Conservation (phyloP, 2,797 vertebrate genomes). For the Heteromormyrus szaboi region DNA sequence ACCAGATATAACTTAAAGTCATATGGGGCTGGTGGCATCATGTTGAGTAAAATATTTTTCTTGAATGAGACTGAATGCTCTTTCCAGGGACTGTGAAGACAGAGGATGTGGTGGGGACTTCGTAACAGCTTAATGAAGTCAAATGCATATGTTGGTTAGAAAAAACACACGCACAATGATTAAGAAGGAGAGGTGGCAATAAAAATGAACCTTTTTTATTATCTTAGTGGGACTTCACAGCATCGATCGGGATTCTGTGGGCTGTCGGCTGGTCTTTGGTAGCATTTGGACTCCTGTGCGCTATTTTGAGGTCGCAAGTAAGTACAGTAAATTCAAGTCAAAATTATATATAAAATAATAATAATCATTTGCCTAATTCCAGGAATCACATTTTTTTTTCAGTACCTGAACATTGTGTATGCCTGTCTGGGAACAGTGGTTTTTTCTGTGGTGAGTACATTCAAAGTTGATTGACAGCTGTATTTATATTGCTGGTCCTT, state of each 20-base stretch:
- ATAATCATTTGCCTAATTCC: neutral
- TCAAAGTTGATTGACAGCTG: neutral
- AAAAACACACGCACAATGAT: neutral
- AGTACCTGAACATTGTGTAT: constrained; percentile 47
- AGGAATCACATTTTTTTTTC: neutral
- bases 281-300: constrained; percentile 62
- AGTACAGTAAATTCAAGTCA: constrained; percentile 18
- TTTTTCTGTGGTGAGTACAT: constrained; percentile 70
- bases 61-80: neutral
- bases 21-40: neutral
- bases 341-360: neutral
- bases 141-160: neutral
- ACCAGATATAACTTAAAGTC: neutral
- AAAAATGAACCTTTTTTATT: neutral
- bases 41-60: neutral
- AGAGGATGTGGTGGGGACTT: neutral
- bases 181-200: neutral
- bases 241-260: constrained; percentile 50
- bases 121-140: neutral
- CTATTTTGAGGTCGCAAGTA: constrained; percentile 63
- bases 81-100: neutral
- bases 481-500: neutral
- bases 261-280: constrained; percentile 52
- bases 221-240: constrained; percentile 72
- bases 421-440: constrained; percentile 65